phyloP scores from a whole-genome alignment of 2,113 vertebrate species.

The Rostratula benghalensis region DNA sequence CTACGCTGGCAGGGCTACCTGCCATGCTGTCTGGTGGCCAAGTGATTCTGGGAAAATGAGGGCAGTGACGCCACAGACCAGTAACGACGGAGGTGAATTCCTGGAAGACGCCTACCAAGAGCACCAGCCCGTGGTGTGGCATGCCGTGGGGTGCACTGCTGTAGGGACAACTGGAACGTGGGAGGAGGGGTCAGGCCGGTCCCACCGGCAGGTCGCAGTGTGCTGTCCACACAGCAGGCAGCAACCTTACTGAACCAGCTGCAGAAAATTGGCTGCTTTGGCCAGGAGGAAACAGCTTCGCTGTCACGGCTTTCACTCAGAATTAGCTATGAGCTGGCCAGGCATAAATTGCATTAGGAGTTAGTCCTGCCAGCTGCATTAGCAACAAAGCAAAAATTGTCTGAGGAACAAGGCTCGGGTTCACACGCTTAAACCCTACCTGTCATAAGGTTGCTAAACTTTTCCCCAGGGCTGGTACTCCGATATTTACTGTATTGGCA shows the following conservation, averaged over 20 bases:
- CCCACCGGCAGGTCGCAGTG: not conserved
- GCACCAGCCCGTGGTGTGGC: not conserved
- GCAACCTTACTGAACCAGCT: not conserved
- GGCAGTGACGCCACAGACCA: not conserved
- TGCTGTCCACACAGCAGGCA: not conserved
- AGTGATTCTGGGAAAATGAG: constrained; percentile 31
- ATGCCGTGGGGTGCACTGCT: not conserved
- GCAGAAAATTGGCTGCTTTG: not conserved
- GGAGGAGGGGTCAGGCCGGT: not conserved
- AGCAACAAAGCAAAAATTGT: constrained; percentile 36
- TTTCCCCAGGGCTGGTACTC: not conserved
- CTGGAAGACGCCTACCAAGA: not conserved
- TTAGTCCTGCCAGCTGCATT: constrained; percentile 17
- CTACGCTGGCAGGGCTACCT: constrained; percentile 16
- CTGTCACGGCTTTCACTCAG: constrained; percentile 48
- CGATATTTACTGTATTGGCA: constrained; percentile 19
- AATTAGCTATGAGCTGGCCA: constrained; percentile 45
- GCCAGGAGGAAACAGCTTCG: constrained; percentile 25
- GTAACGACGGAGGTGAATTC: not conserved
- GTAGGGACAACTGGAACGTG: not conserved
- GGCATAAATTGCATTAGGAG: constrained; percentile 17
- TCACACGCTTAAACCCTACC: not conserved
- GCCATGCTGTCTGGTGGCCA: constrained; percentile 27
- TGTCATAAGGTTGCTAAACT: constrained; percentile 12
- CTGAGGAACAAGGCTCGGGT: not conserved